These are phyloP conservation scores for Scalopus aquaticus DNA, from an alignment of 2,113 vertebrate species.

Conservation along the genomic window DNA sequence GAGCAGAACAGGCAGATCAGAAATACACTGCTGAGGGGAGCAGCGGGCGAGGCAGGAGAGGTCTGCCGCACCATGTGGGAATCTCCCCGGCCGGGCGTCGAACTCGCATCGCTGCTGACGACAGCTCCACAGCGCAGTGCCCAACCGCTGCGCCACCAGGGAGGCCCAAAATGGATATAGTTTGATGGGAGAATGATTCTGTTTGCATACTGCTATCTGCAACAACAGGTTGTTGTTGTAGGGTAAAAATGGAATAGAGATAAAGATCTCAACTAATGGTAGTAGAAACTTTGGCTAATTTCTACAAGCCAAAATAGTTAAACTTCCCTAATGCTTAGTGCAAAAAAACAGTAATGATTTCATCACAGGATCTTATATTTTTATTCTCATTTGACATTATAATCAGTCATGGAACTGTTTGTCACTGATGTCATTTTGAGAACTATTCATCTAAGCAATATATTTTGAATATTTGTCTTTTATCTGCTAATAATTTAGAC, in stretches of 20 bases:
- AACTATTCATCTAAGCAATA: not conserved
- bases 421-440: not conserved
- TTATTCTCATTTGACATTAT: constrained; percentile 40
- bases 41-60: too few relatives aligned
- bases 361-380: not conserved
- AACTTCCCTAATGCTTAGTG: not conserved
- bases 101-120: too few relatives aligned
- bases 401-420: not conserved
- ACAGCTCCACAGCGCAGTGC: too few relatives aligned
- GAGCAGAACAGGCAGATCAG: too few relatives aligned
- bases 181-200: not conserved
- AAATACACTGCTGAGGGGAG: too few relatives aligned
- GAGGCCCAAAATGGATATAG: too few relatives aligned
- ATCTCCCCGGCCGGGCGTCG: too few relatives aligned
- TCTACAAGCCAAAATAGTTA: not conserved
- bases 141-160: too few relatives aligned
- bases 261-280: not conserved
- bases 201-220: not conserved
- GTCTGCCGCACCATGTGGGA: too few relatives aligned
- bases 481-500: not conserved
- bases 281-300: not conserved
- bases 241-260: constrained; percentile 13
- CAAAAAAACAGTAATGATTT: not conserved
- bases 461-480: not conserved
- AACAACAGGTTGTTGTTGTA: constrained; percentile 15